Conservation (phyloP, 2,888 invertebrate species). For the Horisme vitalbata region DNA sequence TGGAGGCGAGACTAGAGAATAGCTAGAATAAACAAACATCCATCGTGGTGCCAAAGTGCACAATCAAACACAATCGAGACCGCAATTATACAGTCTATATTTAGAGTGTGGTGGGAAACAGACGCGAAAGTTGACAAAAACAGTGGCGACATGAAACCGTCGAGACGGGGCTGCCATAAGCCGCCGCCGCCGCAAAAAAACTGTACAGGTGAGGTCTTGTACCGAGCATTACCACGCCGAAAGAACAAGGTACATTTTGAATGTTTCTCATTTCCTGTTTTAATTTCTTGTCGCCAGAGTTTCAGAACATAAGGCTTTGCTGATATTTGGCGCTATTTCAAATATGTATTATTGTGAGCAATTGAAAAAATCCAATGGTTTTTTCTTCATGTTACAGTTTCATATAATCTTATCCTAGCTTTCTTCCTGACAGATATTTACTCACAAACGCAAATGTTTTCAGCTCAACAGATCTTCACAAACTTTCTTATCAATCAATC, state of each 20-base stretch:
- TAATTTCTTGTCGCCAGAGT: slow-evolving; percentile 7
- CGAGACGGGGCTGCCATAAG: slow-evolving; percentile 36
- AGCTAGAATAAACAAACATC: slow-evolving; percentile 27
- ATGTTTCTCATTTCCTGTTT: slow-evolving; percentile 30
- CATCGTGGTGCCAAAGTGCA: slow-evolving; percentile 41
- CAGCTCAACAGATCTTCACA: too few relatives aligned
- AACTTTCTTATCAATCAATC: too few relatives aligned
- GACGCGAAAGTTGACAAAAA: slow-evolving; percentile 73
- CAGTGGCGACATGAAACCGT: slow-evolving; percentile 54
- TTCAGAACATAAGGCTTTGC: neutral
- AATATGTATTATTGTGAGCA: neutral
- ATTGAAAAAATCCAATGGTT: too few relatives aligned
- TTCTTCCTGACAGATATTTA: too few relatives aligned
- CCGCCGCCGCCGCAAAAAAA: slow-evolving; percentile 47
- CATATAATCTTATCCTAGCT: too few relatives aligned
- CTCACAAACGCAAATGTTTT: too few relatives aligned
- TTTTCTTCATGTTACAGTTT: too few relatives aligned
- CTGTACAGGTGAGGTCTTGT: slow-evolving; percentile 49
- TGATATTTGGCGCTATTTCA: neutral
- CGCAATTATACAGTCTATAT: slow-evolving; percentile 48
- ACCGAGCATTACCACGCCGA: slow-evolving; percentile 35
- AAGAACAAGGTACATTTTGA: slow-evolving; percentile 45
- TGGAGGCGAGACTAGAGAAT: slow-evolving; percentile 14
- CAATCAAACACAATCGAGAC: slow-evolving; percentile 48
- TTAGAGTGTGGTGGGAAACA: slow-evolving; percentile 54